Conservation (phyloP, 2,797 vertebrate genomes). For the Anolis apletophallus region DNA sequence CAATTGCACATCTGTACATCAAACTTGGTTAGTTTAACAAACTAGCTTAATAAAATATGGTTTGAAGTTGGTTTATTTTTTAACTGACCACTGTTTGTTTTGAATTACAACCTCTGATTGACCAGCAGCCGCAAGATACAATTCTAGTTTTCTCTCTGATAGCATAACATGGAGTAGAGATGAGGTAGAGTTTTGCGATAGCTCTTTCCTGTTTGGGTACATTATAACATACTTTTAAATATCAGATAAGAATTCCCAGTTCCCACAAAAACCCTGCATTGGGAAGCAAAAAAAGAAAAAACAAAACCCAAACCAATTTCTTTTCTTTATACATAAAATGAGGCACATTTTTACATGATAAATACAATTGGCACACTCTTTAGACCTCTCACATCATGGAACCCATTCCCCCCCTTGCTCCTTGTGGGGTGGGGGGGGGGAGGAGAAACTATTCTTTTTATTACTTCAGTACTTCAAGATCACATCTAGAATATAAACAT, state of each 20-base stretch:
- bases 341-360: neutral
- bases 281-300: neutral
- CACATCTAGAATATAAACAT: conserved; percentile 59
- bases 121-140: neutral
- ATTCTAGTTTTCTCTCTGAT: neutral
- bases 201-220: too few species aligned
- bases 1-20: neutral
- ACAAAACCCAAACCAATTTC: too few species aligned
- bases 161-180: too few species aligned
- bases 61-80: neutral
- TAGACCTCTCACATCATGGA: conserved; percentile 17
- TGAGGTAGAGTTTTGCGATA: too few species aligned
- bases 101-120: neutral
- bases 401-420: conserved; percentile 5
- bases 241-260: conserved; percentile 9
- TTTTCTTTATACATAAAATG: neutral
- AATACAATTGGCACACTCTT: neutral
- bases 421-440: conserved; percentile 4
- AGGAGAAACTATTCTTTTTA: neutral
- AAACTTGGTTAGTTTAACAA: neutral
- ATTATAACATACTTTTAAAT: too few species aligned
- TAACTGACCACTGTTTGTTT: neutral
- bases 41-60: neutral
- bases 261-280: conserved; percentile 39
- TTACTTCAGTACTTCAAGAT: conserved; percentile 53